Base-by-base conservation (phyloP, 2,113 vertebrate species). In the Scopus umbretta region DNA sequence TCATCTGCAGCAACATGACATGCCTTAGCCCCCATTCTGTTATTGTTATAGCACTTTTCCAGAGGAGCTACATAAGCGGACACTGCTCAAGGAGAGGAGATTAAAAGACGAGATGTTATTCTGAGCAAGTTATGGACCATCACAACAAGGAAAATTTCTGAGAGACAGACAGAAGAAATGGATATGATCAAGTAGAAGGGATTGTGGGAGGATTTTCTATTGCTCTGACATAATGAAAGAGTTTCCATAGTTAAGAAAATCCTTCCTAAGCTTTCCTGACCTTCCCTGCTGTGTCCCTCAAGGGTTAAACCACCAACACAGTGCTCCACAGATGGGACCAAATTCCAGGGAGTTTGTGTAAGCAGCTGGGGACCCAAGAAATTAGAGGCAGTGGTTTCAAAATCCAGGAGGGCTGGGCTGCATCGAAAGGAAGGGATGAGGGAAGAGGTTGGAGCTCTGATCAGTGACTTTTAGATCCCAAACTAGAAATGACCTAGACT, bases 271-370 rank as follows among this genome's bases (percentile, higher is more conserved):
- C 5, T 79, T 87, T 56, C 20, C 16, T 76, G 66, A 29, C 53
- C 26, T 82, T 81, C 55, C 38, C 71, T 68, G 34, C 9, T 70
- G 22, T 34, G 42, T 62, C 58, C n/a, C 42, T 90, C 67, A 96
- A 92, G 88, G 67, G 81, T 95, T 96, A 95, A 96, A 58, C 16
- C 18, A 80, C 27, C 53, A 94, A 49, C 6, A 2, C 21, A 86
- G 40, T 0, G 1, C 62, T 95, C 55, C 40, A 23, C 53, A 58
- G 81, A 82, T 49, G 80, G 53, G 75, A 86, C 38, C 1, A 21
- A 34, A 94, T 95, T 96, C 94, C 90, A 93, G 17, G n/a, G 84
- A 95, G 29, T 16, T 90, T 91, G 56, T 92, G 90, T 92, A 88
- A 96, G 70, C 42, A 88, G 42, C 78, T 73, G 50, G 58, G 32